A percentile compares a stretch with the other conserved stretches of the same genome.
phyloP scores from a whole-genome alignment of 2,113 vertebrate genomes.

The Phalacrocorax pelagicus region DNA sequence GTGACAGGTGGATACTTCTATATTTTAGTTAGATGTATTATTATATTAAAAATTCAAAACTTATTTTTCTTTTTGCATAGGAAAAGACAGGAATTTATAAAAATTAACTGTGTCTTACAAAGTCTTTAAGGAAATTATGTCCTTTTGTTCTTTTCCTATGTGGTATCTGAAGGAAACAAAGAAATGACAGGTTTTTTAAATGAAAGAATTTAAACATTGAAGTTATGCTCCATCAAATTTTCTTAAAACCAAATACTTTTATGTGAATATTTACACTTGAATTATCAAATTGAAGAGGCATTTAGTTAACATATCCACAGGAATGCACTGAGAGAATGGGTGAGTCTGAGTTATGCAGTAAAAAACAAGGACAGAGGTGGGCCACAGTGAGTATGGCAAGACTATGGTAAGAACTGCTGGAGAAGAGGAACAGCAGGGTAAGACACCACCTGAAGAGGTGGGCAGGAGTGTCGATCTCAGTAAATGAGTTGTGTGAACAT shows the following conservation, averaged over 20 bases:
- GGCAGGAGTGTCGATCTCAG: background rate
- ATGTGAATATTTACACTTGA: background rate
- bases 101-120: background rate
- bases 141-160: background rate
- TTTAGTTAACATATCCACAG: background rate
- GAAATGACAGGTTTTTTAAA: background rate
- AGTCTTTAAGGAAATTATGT: background rate
- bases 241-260: background rate
- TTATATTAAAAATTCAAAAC: background rate
- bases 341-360: rapidly evolving
- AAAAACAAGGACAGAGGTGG: background rate
- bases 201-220: background rate
- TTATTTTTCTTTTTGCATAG: background rate
- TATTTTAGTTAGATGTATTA: background rate
- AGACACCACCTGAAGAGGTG: background rate
- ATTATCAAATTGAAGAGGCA: background rate
- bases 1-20: background rate
- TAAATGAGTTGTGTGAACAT: background rate
- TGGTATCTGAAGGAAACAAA: background rate
- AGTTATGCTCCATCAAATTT: background rate
- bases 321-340: background rate
- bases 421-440: background rate
- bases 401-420: background rate
- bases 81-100: background rate
- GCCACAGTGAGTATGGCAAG: background rate